Base-by-base conservation (phyloP, 2,113 vertebrate species). In the Podiceps cristatus region DNA sequence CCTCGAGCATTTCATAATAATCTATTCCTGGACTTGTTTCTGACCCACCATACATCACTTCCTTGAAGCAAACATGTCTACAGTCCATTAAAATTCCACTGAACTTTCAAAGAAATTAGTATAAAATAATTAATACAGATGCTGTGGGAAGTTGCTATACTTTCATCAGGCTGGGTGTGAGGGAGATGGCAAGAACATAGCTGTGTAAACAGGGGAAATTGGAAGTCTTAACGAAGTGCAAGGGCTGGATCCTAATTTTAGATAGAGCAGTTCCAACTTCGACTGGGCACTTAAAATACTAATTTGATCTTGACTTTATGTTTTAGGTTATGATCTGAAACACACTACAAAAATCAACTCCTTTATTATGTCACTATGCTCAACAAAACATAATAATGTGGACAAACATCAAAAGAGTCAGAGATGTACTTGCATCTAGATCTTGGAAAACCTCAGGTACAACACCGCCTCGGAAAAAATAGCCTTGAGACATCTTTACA, bases 351-450 rank as follows among this genome's bases (percentile, higher is more conserved):
- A 67, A 84, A 55, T 15, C 0, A 2, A 7, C 17, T 50, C 44
- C n/a, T 45, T 66, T 47, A 20, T 59, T 67, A 47, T 0, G 3
- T 31, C 42, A 42, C 20, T 74, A 0, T 28, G 44, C 13, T 66
- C 37, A 62, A 2, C 42, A 78, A 89, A 77, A 14, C 6, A 1
- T 1, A 85, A 56, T 28, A 47, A 29, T 6, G 18, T 1, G 3
- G 80, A 42, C 2, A 33, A 77, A 68, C 3, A 64, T 24, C 11
- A 37, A 37, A 79, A 71, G 7, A 19, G 2, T 5, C 47, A 49
- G 23, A 53, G 10, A 73, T 4, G 0, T 16, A 77, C 49, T 81
- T 74, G 55, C 29, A 24, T 18, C 23, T 33, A 40, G 28, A 52
- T 33, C 35, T 73, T 53, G 19, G 22, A 29, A 84, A 93, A 60